These are phyloP conservation scores for Erithacus rubecula DNA, from an alignment of 2,797 vertebrate species.

Conservation along the genomic window DNA sequence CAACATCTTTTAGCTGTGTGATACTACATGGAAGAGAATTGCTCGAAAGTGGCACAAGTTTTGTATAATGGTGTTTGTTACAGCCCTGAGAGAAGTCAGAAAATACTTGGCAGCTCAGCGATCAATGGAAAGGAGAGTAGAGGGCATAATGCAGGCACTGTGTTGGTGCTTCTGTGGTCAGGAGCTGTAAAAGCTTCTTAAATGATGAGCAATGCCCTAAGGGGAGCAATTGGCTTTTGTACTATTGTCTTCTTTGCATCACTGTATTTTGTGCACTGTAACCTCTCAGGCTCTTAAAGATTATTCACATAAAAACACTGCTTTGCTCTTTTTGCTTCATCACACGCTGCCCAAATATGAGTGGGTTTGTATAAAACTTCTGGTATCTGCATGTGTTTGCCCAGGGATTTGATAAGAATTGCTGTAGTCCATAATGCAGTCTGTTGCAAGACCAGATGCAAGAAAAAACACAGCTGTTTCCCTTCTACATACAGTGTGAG, in stretches of 20 bases:
- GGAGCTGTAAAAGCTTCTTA: neutral
- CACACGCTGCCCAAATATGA: neutral
- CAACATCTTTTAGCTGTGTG: neutral
- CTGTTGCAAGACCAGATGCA: neutral
- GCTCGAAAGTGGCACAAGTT: neutral
- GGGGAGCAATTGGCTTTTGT: neutral
- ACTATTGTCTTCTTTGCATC: neutral
- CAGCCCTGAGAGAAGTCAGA: neutral
- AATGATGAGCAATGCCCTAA: neutral
- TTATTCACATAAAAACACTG: neutral
- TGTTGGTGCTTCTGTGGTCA: neutral
- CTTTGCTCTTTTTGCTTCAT: neutral
- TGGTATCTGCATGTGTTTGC: neutral
- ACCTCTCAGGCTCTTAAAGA: neutral
- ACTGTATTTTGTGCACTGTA: neutral
- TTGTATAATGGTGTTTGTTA: neutral
- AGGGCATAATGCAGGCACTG: neutral
- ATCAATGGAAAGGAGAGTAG: neutral
- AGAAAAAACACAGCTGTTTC: neutral
- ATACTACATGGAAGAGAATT: neutral
- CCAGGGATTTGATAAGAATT: neutral
- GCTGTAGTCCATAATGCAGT: neutral
- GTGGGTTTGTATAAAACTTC: neutral
- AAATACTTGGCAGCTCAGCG: neutral
- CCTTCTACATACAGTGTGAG: neutral